Evolutionary conservation across 1,140 invertebrate genomes (phyloP).

Genomic region (Wasmannia auropunctata): DNA sequence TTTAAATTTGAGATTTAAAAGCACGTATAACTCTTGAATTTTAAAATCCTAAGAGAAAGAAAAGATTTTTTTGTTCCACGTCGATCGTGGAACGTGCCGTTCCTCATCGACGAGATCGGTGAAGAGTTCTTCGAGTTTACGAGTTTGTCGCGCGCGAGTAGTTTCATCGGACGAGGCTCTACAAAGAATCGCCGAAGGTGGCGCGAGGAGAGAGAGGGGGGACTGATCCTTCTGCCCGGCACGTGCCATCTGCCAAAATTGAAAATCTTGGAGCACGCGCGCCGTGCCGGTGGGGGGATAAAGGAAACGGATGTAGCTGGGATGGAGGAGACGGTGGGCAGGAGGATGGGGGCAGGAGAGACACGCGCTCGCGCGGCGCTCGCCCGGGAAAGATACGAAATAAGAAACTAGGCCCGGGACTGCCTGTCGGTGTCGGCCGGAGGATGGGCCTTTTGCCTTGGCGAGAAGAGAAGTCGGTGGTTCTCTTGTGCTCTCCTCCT

Average conservation of each 20-base stretch:
- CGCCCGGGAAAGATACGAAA: conserved; percentile 53
- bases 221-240: conserved; percentile 48
- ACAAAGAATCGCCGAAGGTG: conserved; percentile 29
- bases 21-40: neutral
- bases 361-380: conserved; percentile 26
- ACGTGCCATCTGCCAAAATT: conserved; percentile 60
- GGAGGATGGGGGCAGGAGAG: neutral
- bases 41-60: neutral
- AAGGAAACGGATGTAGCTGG: conserved; percentile 32
- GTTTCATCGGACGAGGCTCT: conserved; percentile 21
- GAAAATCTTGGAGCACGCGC: conserved; percentile 51
- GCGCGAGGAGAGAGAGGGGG: neutral
- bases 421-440: conserved; percentile 55
- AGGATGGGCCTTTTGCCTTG: conserved; percentile 70
- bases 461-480: conserved; percentile 68
- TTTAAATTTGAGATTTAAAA: neutral
- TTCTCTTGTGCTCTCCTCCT: conserved; percentile 73
- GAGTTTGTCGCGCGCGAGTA: conserved; percentile 43
- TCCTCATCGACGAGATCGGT: neutral
- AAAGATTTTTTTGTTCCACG: neutral
- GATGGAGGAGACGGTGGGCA: neutral
- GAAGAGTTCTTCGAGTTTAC: neutral
- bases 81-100: neutral
- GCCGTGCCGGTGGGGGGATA: conserved; percentile 15
- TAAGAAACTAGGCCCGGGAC: conserved; percentile 58